Evolutionary conservation across 1,140 invertebrate genomes (phyloP).

Genomic region (Planococcus citri): DNA sequence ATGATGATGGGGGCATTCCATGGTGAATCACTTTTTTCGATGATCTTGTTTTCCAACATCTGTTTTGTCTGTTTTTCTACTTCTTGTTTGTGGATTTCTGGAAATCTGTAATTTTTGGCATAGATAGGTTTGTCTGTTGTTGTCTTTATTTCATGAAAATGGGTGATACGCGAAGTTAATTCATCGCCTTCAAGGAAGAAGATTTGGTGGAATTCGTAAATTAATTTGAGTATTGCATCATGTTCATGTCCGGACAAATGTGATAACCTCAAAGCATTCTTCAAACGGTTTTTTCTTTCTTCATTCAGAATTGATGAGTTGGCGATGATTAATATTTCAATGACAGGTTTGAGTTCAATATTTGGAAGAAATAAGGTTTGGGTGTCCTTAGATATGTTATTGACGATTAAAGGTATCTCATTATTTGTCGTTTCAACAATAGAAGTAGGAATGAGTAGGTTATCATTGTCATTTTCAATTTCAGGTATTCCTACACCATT

Average conservation of each 20-base stretch:
- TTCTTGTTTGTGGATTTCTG: constrained; percentile 31
- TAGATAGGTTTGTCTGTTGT: constrained; percentile 26
- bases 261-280: no score
- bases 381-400: no score
- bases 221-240: neutral
- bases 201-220: neutral
- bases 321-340: no score
- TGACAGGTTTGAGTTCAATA: no score
- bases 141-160: constrained; percentile 27
- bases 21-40: constrained; percentile 18
- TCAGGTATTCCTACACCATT: neutral
- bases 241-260: neutral
- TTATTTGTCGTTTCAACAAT: no score
- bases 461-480: neutral
- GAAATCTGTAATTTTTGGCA: constrained; percentile 32
- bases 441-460: neutral
- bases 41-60: constrained; percentile 25
- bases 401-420: no score
- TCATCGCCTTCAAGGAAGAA: neutral
- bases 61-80: constrained; percentile 31
- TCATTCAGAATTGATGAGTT: no score
- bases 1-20: constrained; percentile 26
- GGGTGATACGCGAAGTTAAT: neutral
- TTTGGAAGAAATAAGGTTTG: no score
- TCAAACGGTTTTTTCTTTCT: no score